phyloP scores from a whole-genome alignment of 2,113 vertebrate genomes.

The Lynx canadensis region DNA sequence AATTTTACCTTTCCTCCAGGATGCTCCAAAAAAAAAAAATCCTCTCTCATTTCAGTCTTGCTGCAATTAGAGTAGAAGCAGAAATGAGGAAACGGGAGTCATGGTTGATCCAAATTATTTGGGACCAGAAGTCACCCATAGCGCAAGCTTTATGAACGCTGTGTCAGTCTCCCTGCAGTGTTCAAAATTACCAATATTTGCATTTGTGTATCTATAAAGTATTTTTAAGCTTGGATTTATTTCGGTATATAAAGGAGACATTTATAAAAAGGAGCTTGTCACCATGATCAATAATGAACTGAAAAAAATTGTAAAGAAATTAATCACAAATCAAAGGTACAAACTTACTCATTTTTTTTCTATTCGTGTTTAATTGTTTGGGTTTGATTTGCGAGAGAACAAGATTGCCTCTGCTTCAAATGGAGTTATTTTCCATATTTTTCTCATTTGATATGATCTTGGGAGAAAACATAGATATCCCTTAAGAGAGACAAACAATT shows the following conservation, averaged over 20 bases:
- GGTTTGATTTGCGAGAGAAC: constrained; percentile 65
- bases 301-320: constrained; percentile 34
- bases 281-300: background rate
- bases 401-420: constrained; percentile 57
- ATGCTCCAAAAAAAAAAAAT: background rate
- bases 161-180: background rate
- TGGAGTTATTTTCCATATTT: constrained; percentile 79
- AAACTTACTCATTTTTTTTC: constrained; percentile 6
- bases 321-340: constrained; percentile 49
- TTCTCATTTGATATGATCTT: constrained; percentile 78
- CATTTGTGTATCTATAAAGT: constrained; percentile 18
- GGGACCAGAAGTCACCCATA: background rate
- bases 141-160: background rate
- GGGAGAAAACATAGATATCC: constrained; percentile 74
- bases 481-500: constrained; percentile 82
- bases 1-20: background rate
- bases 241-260: constrained; percentile 30
- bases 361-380: constrained; percentile 74
- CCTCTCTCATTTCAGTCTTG: background rate
- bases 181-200: constrained; percentile 18
- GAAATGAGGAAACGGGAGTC: background rate
- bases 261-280: constrained; percentile 32
- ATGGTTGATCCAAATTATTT: background rate
- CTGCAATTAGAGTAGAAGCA: background rate
- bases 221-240: constrained; percentile 63